These are phyloP conservation scores for Platycercus adscitus DNA, from an alignment of 2,113 vertebrate genomes.

Conservation along the genomic window DNA sequence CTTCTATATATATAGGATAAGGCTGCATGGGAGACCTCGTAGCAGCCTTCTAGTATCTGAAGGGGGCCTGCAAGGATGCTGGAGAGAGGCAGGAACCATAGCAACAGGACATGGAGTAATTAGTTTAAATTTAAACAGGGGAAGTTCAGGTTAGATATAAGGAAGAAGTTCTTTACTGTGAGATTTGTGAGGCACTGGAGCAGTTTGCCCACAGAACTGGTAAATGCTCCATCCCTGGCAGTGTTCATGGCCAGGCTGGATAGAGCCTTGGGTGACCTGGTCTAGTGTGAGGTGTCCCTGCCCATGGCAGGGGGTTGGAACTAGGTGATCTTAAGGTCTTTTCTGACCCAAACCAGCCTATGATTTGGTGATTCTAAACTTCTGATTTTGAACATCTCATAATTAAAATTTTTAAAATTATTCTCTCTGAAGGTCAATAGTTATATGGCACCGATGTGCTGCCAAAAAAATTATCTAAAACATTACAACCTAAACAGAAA, in stretches of 20 bases:
- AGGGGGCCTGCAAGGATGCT: not conserved
- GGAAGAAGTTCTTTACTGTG: not conserved
- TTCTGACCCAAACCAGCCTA: not conserved
- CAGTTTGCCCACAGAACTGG: not conserved
- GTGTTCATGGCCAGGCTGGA: not conserved
- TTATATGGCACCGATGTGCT: not conserved
- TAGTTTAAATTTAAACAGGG: not conserved
- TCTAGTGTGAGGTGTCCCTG: not conserved
- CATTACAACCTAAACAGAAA: not conserved
- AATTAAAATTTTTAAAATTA: not conserved
- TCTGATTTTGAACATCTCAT: not conserved
- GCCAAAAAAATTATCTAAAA: not conserved
- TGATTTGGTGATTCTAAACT: not conserved
- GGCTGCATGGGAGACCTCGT: not conserved
- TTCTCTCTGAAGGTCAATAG: not conserved
- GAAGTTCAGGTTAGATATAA: not conserved
- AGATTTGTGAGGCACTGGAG: not conserved
- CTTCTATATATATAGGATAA: not conserved
- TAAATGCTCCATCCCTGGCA: not conserved
- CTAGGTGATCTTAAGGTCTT: not conserved
- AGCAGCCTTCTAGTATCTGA: not conserved
- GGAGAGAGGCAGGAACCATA: not conserved
- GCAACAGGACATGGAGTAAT: not conserved
- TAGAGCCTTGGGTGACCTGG: not conserved
- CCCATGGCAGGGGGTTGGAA: not conserved